Evolutionary conservation across 2,888 invertebrate genomes (phyloP).

Genomic region (Poecilus cupreus): DNA sequence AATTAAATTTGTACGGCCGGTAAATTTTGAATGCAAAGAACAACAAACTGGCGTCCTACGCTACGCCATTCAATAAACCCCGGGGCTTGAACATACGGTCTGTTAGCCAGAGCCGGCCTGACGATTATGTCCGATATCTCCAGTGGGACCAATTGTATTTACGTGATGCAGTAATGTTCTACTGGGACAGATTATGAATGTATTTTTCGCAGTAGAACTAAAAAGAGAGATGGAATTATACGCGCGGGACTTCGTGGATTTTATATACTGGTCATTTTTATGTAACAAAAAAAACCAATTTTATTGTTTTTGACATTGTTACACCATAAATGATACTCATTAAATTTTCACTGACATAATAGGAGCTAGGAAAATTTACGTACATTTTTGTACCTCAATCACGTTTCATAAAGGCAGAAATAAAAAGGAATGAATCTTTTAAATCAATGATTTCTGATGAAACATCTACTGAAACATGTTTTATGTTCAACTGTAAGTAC

Average conservation of each 20-base stretch:
- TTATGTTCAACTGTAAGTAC: too few relatives aligned
- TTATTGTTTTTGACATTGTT: too few relatives aligned
- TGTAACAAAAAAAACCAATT: not conserved
- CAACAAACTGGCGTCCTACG: slow-evolving; percentile 3
- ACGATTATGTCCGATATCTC: slow-evolving; percentile 5
- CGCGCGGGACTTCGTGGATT: not conserved
- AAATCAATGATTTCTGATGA: too few relatives aligned
- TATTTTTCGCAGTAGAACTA: not conserved
- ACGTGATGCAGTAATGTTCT: not conserved
- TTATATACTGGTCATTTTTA: not conserved
- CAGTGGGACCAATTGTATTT: not conserved
- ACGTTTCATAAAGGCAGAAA: too few relatives aligned
- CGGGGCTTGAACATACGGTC: slow-evolving; percentile 9
- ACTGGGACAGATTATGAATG: not conserved
- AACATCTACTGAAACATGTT: too few relatives aligned
- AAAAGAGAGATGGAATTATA: not conserved
- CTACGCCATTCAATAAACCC: slow-evolving; percentile 8
- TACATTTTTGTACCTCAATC: too few relatives aligned
- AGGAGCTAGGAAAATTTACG: too few relatives aligned
- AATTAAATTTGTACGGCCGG: slow-evolving; percentile 23
- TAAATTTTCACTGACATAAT: too few relatives aligned
- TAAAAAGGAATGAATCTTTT: too few relatives aligned
- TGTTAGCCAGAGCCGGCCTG: not conserved
- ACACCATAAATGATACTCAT: too few relatives aligned
- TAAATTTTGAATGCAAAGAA: slow-evolving; percentile 32